Evolutionary conservation across 2,797 vertebrate species (phyloP), one percentile per base, ranked within the genome.

Genomic region (Semotilus atromaculatus): DNA sequence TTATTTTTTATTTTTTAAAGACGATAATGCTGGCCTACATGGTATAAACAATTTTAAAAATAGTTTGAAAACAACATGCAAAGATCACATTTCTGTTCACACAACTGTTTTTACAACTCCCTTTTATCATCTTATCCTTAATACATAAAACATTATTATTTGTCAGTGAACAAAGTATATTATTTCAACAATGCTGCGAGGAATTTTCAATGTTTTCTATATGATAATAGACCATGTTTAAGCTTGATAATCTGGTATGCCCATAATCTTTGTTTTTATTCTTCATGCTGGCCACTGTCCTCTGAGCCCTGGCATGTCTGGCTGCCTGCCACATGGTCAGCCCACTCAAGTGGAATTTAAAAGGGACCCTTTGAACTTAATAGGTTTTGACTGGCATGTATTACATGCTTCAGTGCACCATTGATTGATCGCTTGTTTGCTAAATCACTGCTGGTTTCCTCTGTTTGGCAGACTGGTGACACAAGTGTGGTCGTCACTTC

Each of bases 381-480:
- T 98, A 93, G 96, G 91, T 97, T 97, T 95, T 97, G 97, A 97
- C 97, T 97, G 96, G 95, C 95, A 95, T 96, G 96, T 96, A 95
- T 97, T 97, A 93, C 92, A 89, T 91, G 96, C 97, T 94, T 94
- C 95, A 95, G 91, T 95, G 96, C 95, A 92, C 95, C 96, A 98
- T 97, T 97, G 97, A 97, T 97, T 97, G 96, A 96, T 96, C 88
- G 92, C 94, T 97, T 95, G 95, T 97, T 96, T 97, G 96, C 96
- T 97, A 96, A 97, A 97, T 97, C 96, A 97, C 96, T 96, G 96
- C 94, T 94, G 94, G 93, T 96, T 95, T 94, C 93, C 93, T 89
- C 93, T 91, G 93, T 96, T 96, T 96, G 93, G 95, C 94, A 92
- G 93, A 88, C 94, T 92, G 93, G 91, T 93, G 95, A 96, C 95